Base-by-base conservation (phyloP, 2,888 invertebrate species). In the Cosmorhoe ocellata region DNA sequence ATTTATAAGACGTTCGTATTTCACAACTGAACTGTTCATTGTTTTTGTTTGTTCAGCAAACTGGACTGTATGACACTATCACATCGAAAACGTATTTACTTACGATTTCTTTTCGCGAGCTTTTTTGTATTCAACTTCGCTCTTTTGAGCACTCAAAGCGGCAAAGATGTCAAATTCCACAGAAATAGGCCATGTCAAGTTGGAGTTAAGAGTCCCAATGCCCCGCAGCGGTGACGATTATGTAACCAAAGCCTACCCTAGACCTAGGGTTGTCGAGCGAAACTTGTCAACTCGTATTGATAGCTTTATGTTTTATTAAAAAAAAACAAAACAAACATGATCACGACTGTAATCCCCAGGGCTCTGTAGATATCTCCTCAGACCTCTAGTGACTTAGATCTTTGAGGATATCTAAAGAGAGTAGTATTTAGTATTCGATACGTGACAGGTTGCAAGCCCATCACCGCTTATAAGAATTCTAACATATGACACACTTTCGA, bases 121-220 rank as follows among this genome's bases (percentile, higher is more conserved):
- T 51, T 54, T 52, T 56, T 57, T 54, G 48, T 56, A 57, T 56
- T 56, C 51, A 52, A 61, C 50, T 59, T 59, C 59, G 61, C 66
- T 66, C 63, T 63, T 65, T 63, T 64, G 63, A 64, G 58, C 65
- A 59, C 64, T 73, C 70, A 67, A 76, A 79, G 74, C 69, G 69
- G 75, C 67, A 74, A 73, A 80, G 77, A 82, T 79, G 84, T 84
- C 81, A 77, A 79, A 81, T 79, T 75, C 69, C 72, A 63, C 72
- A 78, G 80, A 86, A 84, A 85, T 85, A 81, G 84, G 82, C 76
- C 84, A 72, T 85, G 85, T 84, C 84, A 86, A 86, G 84, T 79
- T 67, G 77, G 67, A 78, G 80, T 81, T 84, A 79, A 84, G 82
- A 81, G 81, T 78, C 74, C 81, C 79, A 76, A 77, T 84, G 82